Base-by-base conservation (phyloP, 2,113 vertebrate species). In the Apistogramma diplotaenia region DNA sequence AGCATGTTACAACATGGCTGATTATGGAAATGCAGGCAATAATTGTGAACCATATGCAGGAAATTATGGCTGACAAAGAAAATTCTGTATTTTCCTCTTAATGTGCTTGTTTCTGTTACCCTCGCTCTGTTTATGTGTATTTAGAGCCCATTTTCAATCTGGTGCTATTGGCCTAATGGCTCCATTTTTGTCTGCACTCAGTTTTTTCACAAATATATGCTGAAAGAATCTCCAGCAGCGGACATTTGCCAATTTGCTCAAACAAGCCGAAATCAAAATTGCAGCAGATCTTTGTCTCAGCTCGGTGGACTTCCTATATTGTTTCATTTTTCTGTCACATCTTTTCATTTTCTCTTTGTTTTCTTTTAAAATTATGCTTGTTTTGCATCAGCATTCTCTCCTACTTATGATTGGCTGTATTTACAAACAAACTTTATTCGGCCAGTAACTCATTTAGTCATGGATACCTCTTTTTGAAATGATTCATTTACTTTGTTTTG, bases 81-180 rank as follows among this genome's bases (percentile, higher is more conserved):
- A 49, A 29, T 4, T 16, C 1, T 5, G 2, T 1, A 1, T 70
- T 70, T 49, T 49, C 62, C 25, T 49, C 61, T 5, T 46, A 5
- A 53, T 33, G 4, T 0, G 1, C 0, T 13, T 37, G 51, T 37
- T 56, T 2, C 37, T 31, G 12, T 6, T 19, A n/a, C 29, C 18
- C 1, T 2, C 21, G 33, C 21, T 56, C 49, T 37, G 31, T 8
- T 19, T 37, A 25, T 11, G 7, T 15, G 23, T 27, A 56, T 25
- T 56, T 56, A 55, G 49, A 55, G 21, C 18, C 43, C 27, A 71
- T 46, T 2, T 2, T 51, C 19, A 0, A n/a, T 51, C n/a, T n/a
- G 19, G 0, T 3, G 60, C 25, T 12, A 10, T 43, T 29, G 27
- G n/a, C 29, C 70, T 55, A 2, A 25, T 76, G n/a, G 76, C 43